phyloP scores from a whole-genome alignment of 2,113 vertebrate genomes.

The Nibea albiflora region DNA sequence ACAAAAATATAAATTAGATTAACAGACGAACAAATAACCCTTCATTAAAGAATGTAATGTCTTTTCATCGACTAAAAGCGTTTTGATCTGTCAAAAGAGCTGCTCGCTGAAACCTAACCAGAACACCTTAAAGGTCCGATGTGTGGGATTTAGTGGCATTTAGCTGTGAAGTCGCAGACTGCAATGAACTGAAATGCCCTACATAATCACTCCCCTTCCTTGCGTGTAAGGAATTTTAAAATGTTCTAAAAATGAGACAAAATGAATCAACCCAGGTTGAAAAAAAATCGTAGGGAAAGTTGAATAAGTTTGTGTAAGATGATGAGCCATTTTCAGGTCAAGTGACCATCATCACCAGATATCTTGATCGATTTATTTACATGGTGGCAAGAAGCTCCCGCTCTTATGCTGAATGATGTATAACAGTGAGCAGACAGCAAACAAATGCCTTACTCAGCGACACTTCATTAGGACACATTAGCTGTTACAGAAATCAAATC shows the following conservation, averaged over 20 bases:
- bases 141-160: no score
- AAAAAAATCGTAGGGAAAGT: background rate
- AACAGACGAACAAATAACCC: no score
- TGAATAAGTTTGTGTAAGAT: background rate
- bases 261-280: background rate
- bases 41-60: no score
- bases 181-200: no score
- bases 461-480: slow-evolving; percentile 29
- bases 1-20: no score
- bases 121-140: no score
- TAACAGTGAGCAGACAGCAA: slow-evolving; percentile 9
- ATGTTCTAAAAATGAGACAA: background rate
- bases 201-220: no score
- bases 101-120: background rate
- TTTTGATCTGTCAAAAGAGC: no score
- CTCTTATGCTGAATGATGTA: background rate
- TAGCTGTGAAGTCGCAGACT: no score
- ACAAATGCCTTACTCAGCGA: background rate
- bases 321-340: background rate
- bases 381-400: background rate
- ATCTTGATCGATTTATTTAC: background rate
- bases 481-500: slow-evolving; percentile 30
- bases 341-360: background rate
- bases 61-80: no score
- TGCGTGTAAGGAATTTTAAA: background rate